phyloP scores from a whole-genome alignment of 2,888 invertebrate genomes.

The Cabera pusaria region DNA sequence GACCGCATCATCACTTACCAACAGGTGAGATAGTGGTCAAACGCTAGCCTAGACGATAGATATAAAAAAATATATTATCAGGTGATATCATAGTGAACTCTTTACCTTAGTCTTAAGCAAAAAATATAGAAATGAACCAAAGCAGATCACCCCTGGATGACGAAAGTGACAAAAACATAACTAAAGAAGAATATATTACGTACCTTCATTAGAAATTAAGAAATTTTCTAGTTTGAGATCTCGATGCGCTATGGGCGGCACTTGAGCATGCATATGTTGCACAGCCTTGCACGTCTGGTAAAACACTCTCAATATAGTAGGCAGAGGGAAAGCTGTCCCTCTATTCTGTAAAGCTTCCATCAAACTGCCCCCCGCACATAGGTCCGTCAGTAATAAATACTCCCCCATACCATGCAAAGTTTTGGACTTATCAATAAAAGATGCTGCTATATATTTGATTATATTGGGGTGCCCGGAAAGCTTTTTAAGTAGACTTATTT shows the following conservation, averaged over 20 bases:
- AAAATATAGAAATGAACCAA: no score
- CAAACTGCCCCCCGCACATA: constrained; percentile 93
- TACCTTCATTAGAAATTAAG: constrained; percentile 91
- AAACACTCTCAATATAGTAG: constrained; percentile 91
- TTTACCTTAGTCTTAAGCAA: no score
- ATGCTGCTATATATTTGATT: constrained; percentile 94
- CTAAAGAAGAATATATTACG: constrained; percentile 15
- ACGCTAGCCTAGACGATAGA: no score
- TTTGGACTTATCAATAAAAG: constrained; percentile 90
- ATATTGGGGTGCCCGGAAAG: constrained; percentile 96
- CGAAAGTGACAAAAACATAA: no score
- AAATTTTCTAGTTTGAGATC: constrained; percentile 99
- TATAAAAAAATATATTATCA: no score
- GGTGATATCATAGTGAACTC: no score
- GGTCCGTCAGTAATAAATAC: constrained; percentile 95
- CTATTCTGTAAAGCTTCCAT: constrained; percentile 86
- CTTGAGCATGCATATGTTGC: constrained; percentile 96
- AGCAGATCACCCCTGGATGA: no score
- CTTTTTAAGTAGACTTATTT: constrained; percentile 93
- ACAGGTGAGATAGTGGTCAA: no score
- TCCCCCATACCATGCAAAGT: constrained; percentile 93
- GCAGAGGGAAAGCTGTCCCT: constrained; percentile 84
- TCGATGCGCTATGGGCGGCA: constrained; percentile 95
- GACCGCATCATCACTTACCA: no score
- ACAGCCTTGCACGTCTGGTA: constrained; percentile 96